Evolutionary conservation across 2,113 vertebrate genomes (phyloP), one percentile per base, ranked within the genome.

Genomic region (Channa argus): DNA sequence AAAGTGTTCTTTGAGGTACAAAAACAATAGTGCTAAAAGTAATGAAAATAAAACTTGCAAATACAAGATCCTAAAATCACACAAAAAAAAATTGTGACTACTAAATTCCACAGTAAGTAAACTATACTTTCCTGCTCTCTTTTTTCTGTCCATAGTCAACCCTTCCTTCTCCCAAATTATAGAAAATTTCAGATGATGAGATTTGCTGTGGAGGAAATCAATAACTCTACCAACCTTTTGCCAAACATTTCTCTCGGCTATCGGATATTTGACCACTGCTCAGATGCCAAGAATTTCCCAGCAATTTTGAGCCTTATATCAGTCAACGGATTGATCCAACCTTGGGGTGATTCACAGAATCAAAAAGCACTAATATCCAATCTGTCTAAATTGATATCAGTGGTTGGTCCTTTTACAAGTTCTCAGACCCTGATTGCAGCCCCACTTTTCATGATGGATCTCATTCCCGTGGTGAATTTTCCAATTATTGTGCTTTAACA

Each of bases 161-260:
- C 0, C 0, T 89, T 95, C 11, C 69, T 58, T 45, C 12, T 77
- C 2, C n/a, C 93, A 0, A 87, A 91, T 38, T 95, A 95, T 87
- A 91, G 87, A 63, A 91, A 91, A 52, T 82, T 96, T 49, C 95
- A 95, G 67, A 75, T 95, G 63, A 94, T 97, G 95, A 92, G 95
- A 47, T 94, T 96, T 0, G 24, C 94, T 0, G 67, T 97, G 0
- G 92, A 96, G 66, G 92, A 97, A 84, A 96, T 97, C 55, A 98
- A 97, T 83, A 96, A 97, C 81, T 94, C 95, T 60, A 95, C 90
- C 0, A 0, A 24, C 1, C 91, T 97, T 1, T 92, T 97, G 6
- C 96, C 96, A 41, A 92, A 93, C 0, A 14, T 97, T 41, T 93
- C 94, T 0, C 82, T 97, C n/a, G 96, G 96, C 43, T 97, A 96